These are phyloP conservation scores for Steinernema scapterisci DNA, from an alignment of 2,888 invertebrate genomes.

Conservation along the genomic window DNA sequence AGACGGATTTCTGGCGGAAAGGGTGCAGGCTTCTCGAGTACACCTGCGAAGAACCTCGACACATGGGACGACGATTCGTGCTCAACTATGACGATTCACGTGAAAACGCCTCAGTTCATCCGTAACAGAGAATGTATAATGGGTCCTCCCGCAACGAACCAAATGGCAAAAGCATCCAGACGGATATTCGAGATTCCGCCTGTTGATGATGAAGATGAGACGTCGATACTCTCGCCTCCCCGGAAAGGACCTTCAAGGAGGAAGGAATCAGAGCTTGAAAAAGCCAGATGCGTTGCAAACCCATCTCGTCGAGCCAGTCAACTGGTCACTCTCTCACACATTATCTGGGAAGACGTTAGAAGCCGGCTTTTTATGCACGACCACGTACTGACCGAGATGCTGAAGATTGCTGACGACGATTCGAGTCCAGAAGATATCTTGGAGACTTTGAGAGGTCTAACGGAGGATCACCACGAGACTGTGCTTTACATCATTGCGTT, in stretches of 20 bases:
- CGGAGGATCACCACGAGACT: neutral
- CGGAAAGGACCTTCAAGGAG: neutral
- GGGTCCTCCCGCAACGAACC: neutral
- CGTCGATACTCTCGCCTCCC: neutral
- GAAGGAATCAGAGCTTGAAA: conserved; percentile 3
- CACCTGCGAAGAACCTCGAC: neutral
- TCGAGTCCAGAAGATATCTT: neutral
- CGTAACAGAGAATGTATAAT: neutral
- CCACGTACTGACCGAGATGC: neutral
- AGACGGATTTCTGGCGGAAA: neutral
- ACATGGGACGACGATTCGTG: conserved; percentile 1
- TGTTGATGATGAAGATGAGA: neutral
- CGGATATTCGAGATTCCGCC: conserved; percentile 1
- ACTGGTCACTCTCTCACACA: neutral
- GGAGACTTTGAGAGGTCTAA: neutral
- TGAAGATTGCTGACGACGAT: neutral
- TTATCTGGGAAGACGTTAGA: conserved; percentile 6
- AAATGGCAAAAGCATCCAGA: neutral
- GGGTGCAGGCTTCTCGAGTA: neutral
- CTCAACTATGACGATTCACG: neutral
- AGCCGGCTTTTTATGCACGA: conserved; percentile 6
- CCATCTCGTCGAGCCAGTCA: neutral
- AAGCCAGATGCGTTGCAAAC: neutral
- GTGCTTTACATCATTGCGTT: conserved; percentile 12
- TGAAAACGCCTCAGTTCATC: neutral